Base-by-base conservation (phyloP, 2,888 invertebrate genomes). In the Melinaea menophilus region DNA sequence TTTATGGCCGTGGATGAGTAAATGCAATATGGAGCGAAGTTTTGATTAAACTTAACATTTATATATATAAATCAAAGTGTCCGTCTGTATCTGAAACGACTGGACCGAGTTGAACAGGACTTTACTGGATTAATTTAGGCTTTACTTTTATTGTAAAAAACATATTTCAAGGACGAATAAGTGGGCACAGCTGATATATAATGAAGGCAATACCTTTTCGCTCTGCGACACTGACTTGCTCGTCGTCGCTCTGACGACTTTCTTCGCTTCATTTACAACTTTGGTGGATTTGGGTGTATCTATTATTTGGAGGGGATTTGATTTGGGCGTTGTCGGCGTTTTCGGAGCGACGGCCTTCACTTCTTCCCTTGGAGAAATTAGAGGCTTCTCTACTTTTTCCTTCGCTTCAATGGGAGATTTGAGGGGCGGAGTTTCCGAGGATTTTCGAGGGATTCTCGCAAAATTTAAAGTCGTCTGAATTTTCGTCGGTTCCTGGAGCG, bases 381-480 rank as follows among this genome's bases (percentile, higher is more conserved):
- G 62, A 11, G 74, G 58, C 71, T 74, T 82, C 11, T 75, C 72
- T 34, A 82, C 80, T 65, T 67, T 57, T 79, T 83, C 81, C 69
- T 77, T 84, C 55, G 71, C 69, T 64, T 83, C 82, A 63, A 67
- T 48, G 47, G 73, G 72, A 72, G 70, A 63, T 76, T 80, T 58
- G 70, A 62, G 2, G 11, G 61, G 5, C 33, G 61, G 65, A 31
- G 74, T 61, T 33, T 85, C 84, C 62, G 69, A 73, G 3, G 75
- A 63, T 66, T 85, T 88, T 66, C 78, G 81, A 9, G 88, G 86
- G 72, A 88, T 78, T 59, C 83, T 82, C 51, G 90, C 84, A 72
- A 90, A 90, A 71, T 88, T 92, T 0, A 92, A 77, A n/a, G 86
- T 91, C 1, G 90, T 91, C 75, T 91, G 92, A 67, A 91, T 86